Evolutionary conservation across 2,888 invertebrate species (phyloP).

Genomic region (Itoplectis maculator): DNA sequence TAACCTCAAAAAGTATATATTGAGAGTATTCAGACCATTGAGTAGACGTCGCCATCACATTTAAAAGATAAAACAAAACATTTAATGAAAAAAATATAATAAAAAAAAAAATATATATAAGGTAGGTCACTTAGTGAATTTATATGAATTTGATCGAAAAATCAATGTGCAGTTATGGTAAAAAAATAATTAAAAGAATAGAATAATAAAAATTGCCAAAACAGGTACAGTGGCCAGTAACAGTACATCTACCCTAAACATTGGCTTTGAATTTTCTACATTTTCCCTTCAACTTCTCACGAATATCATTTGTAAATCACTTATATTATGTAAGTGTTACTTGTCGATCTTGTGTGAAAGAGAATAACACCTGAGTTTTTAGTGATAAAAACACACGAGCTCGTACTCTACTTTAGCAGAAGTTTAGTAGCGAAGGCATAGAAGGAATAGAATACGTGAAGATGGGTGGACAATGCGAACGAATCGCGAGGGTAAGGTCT

Average conservation of each 20-base stretch:
- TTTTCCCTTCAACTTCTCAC: background rate
- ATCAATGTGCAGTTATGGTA: too few species aligned
- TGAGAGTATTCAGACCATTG: background rate
- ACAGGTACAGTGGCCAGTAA: too few species aligned
- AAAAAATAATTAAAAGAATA: too few species aligned
- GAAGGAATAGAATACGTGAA: background rate
- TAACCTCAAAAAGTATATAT: conserved; percentile 81
- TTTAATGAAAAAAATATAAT: too few species aligned
- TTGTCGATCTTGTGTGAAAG: background rate
- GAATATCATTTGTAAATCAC: background rate
- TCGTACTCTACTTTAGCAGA: conserved; percentile 73
- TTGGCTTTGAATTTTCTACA: background rate
- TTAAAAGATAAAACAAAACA: too few species aligned
- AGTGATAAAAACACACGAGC: conserved; percentile 61
- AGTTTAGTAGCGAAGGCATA: conserved; percentile 18
- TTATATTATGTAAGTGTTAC: too few species aligned
- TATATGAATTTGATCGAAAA: too few species aligned
- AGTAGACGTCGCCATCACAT: too few species aligned
- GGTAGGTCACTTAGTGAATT: too few species aligned
- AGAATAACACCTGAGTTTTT: background rate
- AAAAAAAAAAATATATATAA: too few species aligned
- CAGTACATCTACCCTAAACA: too few species aligned
- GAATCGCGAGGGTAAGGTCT: conserved; percentile 23
- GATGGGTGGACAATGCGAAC: conserved; percentile 36
- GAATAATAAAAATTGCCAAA: too few species aligned